Base-by-base conservation (phyloP, 2,888 invertebrate genomes). In the Eilema caniola region DNA sequence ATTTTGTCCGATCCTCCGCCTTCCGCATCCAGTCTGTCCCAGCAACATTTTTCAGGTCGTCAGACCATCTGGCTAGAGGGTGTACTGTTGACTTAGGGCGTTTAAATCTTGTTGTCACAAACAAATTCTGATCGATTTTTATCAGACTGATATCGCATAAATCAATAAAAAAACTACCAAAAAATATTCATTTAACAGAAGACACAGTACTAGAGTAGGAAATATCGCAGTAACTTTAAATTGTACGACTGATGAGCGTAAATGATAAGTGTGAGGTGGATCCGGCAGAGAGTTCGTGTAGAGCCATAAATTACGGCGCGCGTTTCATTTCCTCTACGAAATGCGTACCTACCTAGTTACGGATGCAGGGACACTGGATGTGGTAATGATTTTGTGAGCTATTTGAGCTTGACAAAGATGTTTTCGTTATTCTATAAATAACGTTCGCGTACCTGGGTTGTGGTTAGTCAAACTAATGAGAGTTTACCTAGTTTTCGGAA, bases 291-390 rank as follows among this genome's bases (percentile, higher is more conserved):
- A 77, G 82, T 89, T 89, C 87, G 89, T 88, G 90, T 87, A 82
- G 82, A 83, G 84, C 89, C 84, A 92, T 93, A 93, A 94, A 94
- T 94, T 92, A 90, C 87, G 71, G 81, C 83, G 85, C 88, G 90
- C 91, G 91, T 94, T 93, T 93, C 94, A 94, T 95, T 95, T 95
- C 95, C 95, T 92, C 89, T 84, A 89, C 90, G 88, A 90, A 91
- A 91, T 92, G 91, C 88, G 90, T 90, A 90, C 88, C 86, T 88
- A 88, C 86, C 86, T 76, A 77, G 72, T 77, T 79, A 69, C 65
- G 68, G 77, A 80, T 75, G 65, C 85, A 80, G 70, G 78, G 74
- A 70, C 72, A 57, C 81, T 82, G 72, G 87, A 85, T 80, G 76
- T 57, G 83, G 70, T 71, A 67, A 11, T 66, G 60, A 60, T 16